Conservation (phyloP, 2,797 vertebrate genomes). For the Potorous gilbertii region DNA sequence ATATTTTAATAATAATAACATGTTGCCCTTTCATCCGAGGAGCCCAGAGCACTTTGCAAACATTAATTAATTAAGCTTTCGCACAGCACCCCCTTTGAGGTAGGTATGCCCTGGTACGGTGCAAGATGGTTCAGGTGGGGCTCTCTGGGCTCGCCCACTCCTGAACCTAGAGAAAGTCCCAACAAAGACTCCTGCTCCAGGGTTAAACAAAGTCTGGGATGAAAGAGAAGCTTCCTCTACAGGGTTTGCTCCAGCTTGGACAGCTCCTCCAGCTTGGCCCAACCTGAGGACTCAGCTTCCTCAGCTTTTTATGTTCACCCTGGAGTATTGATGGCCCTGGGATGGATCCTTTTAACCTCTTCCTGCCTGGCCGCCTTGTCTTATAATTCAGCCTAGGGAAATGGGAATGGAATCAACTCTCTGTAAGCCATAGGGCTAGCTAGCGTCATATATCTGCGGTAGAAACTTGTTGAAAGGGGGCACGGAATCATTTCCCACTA, state of each 20-base stretch:
- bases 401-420: neutral
- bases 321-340: rapidly evolving
- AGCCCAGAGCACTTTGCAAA: slow-evolving; percentile 71
- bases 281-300: neutral
- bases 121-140: slow-evolving; percentile 62
- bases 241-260: neutral
- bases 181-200: slow-evolving; percentile 5
- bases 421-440: neutral
- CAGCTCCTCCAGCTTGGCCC: neutral
- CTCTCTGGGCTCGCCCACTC: slow-evolving; percentile 64
- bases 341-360: neutral
- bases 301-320: neutral
- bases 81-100: slow-evolving; percentile 59
- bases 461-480: neutral
- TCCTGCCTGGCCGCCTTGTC: neutral
- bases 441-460: neutral
- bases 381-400: rapidly evolving
- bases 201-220: slow-evolving; percentile 1
- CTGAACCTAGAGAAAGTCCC: neutral
- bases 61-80: slow-evolving; percentile 69
- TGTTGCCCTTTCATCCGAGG: slow-evolving; percentile 73
- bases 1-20: slow-evolving; percentile 73
- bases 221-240: neutral
- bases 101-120: neutral
- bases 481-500: no score